Evolutionary conservation across 2,797 vertebrate species (phyloP), one percentile per base, ranked within the genome.

Genomic region (Siniperca obscura): DNA sequence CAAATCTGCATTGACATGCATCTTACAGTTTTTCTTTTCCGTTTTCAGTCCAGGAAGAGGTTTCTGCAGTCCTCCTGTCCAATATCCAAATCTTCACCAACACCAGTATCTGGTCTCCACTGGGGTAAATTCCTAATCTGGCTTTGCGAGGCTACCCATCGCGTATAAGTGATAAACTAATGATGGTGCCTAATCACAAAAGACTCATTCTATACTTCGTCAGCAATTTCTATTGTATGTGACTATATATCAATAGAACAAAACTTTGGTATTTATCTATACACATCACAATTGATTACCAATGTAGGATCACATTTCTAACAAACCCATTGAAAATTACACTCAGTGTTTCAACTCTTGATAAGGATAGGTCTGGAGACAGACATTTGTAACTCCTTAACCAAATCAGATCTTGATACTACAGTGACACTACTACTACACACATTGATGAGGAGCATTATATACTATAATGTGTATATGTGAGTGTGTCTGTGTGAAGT

Each of bases 1-100:
- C 4, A 80, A 48, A 71, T 82, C 57, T 78, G 25, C 42, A 17
- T 14, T 59, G 69, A 81, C 74, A 64, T 34, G 34, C 30, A 67
- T 30, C 17, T 53, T 30, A 12, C n/a, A 52, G 19, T 16, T 36
- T 56, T 65, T 53, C 36, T 34, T n/a, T 40, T 42, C 27, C 67
- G 36, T 46, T 65, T 14, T 76, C 55, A 36, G 21, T 76, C 21
- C 38, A 60, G 38, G n/a, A 72, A 40, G n/a, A 70, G 4, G 25
- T 48, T 21, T 75, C 50, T 2, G 3, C 38, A 46, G 57, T 52
- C 25, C 25, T 66, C 12, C 6, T 17, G 36, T 73, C 30, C 27
- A 27, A 62, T 67, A 46, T 67, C 11, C 0, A 67, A 68, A 38
- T 2, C 14, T 68, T 76, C 13, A 73, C 38, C 5, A 67, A 77